Evolutionary conservation across 2,113 vertebrate species (phyloP).

Genomic region (Eonycteris spelaea): DNA sequence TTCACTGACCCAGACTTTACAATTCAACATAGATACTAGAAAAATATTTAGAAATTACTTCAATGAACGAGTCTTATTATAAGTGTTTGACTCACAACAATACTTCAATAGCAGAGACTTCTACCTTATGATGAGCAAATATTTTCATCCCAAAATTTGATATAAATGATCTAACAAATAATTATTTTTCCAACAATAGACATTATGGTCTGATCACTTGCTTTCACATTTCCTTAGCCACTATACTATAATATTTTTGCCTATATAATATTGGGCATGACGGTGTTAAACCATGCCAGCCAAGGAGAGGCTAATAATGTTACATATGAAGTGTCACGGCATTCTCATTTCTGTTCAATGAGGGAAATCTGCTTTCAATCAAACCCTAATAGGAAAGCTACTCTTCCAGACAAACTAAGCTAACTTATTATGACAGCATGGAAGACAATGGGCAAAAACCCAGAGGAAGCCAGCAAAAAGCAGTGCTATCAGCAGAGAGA

Average conservation of each 20-base stretch:
- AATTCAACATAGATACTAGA: background rate
- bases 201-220: background rate
- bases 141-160: background rate
- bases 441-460: background rate
- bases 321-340: background rate
- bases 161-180: background rate
- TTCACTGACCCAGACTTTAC: background rate
- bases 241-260: background rate
- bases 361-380: slow-evolving; percentile 37
- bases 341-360: background rate
- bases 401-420: slow-evolving; percentile 5
- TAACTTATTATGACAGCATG: background rate
- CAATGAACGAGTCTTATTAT: background rate
- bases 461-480: background rate
- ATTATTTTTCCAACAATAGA: background rate
- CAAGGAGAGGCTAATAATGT: background rate
- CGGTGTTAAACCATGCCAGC: background rate
- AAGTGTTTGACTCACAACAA: background rate
- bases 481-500: background rate
- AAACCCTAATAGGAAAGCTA: background rate
- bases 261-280: background rate
- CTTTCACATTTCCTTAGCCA: background rate
- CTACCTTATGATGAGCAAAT: background rate
- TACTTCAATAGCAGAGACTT: background rate
- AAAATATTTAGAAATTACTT: slow-evolving; percentile 8